Percentiles rank a stretch among this genome's conserved stretches.
Conservation (phyloP, 1,140 invertebrate genomes). For the Listronotus bonariensis region DNA sequence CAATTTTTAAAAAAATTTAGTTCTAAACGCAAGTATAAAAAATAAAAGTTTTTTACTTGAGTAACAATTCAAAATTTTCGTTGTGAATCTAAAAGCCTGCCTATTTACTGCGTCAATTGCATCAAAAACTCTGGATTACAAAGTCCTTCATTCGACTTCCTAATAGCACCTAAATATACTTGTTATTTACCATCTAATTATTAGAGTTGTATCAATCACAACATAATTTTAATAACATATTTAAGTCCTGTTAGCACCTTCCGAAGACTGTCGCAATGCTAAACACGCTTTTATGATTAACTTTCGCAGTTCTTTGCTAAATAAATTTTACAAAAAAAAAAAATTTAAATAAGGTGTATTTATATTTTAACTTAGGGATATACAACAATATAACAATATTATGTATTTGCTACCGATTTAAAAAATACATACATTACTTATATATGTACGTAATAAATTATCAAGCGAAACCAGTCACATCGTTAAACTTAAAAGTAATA, state of each 20-base stretch:
- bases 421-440: too few relatives aligned
- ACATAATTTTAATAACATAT: slow-evolving; percentile 23
- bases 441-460: too few relatives aligned
- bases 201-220: slow-evolving; percentile 18
- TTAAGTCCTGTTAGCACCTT: slow-evolving; percentile 27
- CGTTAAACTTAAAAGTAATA: too few relatives aligned
- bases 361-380: neutral
- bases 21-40: too few relatives aligned
- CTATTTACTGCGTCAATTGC: too few relatives aligned
- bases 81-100: too few relatives aligned
- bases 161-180: slow-evolving; percentile 23
- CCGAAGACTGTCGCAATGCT: slow-evolving; percentile 24
- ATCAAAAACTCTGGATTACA: slow-evolving; percentile 16
- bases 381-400: too few relatives aligned
- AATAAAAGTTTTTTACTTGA: too few relatives aligned
- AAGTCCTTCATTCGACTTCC: slow-evolving; percentile 30
- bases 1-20: too few relatives aligned
- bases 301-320: slow-evolving; percentile 20
- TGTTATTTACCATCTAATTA: slow-evolving; percentile 34
- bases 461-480: too few relatives aligned
- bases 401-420: too few relatives aligned
- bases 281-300: slow-evolving; percentile 31
- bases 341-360: slow-evolving; percentile 9
- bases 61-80: too few relatives aligned
- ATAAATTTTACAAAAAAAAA: slow-evolving; percentile 27